Conservation (phyloP, 2,888 invertebrate genomes). For the Ethmia dodecea region DNA sequence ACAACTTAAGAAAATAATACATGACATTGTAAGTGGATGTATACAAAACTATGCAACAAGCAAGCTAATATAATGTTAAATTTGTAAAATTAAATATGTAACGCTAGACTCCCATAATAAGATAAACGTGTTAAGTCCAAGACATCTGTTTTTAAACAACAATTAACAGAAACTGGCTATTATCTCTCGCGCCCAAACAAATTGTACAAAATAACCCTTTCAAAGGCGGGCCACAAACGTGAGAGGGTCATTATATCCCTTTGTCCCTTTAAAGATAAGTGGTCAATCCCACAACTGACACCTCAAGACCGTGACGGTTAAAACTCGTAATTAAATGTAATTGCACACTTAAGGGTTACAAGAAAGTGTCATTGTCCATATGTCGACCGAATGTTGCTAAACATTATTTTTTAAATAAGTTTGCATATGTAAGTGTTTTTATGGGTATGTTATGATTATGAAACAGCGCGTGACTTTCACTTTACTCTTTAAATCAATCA, state of each 20-base stretch:
- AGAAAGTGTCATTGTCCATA: slow-evolving; percentile 61
- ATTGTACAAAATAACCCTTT: slow-evolving; percentile 43
- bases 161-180: slow-evolving; percentile 16
- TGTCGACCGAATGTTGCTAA: slow-evolving; percentile 46
- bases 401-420: too few relatives aligned
- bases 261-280: slow-evolving; percentile 49
- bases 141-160: slow-evolving; percentile 22
- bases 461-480: too few relatives aligned
- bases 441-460: too few relatives aligned
- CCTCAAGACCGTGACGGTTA: slow-evolving; percentile 59
- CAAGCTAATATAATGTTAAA: too few relatives aligned
- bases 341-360: slow-evolving; percentile 55
- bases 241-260: slow-evolving; percentile 35
- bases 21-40: too few relatives aligned
- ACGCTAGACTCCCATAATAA: too few relatives aligned
- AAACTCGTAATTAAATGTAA: slow-evolving; percentile 59
- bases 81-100: too few relatives aligned
- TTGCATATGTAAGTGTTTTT: too few relatives aligned
- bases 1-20: too few relatives aligned
- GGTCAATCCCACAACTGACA: slow-evolving; percentile 71
- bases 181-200: slow-evolving; percentile 36
- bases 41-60: too few relatives aligned
- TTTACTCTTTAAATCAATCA: too few relatives aligned
- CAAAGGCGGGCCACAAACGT: slow-evolving; percentile 36
- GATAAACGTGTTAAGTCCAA: too few relatives aligned